Evolutionary conservation across 2,113 vertebrate species (phyloP).

Genomic region (Bujurquina vittata): DNA sequence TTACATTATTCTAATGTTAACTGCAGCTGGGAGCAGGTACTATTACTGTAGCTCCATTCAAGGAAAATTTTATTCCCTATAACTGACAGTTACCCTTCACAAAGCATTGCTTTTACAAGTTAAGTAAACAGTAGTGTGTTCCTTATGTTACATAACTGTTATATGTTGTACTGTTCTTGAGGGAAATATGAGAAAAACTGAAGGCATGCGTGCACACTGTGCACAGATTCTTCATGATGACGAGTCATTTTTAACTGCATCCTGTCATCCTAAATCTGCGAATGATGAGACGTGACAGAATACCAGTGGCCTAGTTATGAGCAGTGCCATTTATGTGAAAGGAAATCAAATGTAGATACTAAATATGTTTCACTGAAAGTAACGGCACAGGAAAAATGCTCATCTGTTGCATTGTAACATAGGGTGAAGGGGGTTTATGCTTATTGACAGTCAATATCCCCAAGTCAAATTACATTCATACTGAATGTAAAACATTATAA

Average conservation of each 20-base stretch:
- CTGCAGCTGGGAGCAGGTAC: conserved; percentile 19
- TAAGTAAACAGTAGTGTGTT: neutral
- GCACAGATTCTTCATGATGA: neutral
- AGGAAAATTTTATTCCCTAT: neutral
- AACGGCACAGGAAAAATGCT: neutral
- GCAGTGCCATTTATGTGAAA: neutral
- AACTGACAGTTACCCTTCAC: neutral
- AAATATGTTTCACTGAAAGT: neutral
- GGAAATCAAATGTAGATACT: neutral
- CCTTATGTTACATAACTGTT: neutral
- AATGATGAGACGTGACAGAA: neutral
- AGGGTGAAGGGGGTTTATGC: neutral
- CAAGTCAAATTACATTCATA: neutral
- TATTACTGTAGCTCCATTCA: conserved; percentile 21
- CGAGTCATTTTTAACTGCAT: neutral
- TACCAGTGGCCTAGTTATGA: conserved; percentile 7
- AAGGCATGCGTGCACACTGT: neutral
- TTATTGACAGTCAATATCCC: neutral
- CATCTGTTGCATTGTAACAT: neutral
- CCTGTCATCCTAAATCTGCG: neutral
- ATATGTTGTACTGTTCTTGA: neutral
- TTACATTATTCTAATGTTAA: conserved; percentile 7
- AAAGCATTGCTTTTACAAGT: neutral
- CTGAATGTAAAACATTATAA: neutral
- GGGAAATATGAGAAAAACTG: no score